Percentiles rank a stretch among this genome's conserved stretches.
Evolutionary conservation across 2,113 vertebrate species (phyloP).

Genomic region (Hymenochirus boettgeri): DNA sequence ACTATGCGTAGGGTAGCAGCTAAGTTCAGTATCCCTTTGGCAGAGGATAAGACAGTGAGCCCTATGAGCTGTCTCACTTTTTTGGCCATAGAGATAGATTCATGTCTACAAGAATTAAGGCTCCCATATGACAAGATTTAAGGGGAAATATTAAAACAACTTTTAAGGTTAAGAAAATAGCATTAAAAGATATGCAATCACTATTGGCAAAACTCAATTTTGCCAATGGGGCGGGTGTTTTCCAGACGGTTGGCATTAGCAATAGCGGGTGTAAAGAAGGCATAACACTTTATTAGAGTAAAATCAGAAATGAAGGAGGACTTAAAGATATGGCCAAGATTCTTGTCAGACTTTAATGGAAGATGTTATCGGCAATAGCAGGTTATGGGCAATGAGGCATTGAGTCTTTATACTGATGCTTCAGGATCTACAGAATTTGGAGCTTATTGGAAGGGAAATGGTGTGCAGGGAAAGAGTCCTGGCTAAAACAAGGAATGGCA

Average conservation of each 20-base stretch:
- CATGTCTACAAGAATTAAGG: not conserved
- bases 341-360: not conserved
- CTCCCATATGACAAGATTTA: not conserved
- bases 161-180: not conserved
- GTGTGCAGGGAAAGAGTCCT: no score
- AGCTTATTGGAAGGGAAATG: no score
- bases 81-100: conserved; percentile 2
- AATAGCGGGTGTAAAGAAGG: not conserved
- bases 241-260: not conserved
- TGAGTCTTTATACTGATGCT: no score
- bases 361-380: not conserved
- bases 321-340: not conserved
- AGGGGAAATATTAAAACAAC: no score
- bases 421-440: no score
- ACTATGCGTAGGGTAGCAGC: not conserved
- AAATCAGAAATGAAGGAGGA: not conserved
- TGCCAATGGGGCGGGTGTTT: not conserved
- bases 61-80: not conserved
- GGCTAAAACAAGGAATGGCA: no score
- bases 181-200: not conserved
- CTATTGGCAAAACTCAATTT: not conserved
- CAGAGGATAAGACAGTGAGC: not conserved
- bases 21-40: not conserved
- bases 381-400: no score
- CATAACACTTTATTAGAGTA: not conserved